Base-by-base conservation (phyloP, 53 echinoderm and acorn worm genomes). In the Holothuria leucospilota region DNA sequence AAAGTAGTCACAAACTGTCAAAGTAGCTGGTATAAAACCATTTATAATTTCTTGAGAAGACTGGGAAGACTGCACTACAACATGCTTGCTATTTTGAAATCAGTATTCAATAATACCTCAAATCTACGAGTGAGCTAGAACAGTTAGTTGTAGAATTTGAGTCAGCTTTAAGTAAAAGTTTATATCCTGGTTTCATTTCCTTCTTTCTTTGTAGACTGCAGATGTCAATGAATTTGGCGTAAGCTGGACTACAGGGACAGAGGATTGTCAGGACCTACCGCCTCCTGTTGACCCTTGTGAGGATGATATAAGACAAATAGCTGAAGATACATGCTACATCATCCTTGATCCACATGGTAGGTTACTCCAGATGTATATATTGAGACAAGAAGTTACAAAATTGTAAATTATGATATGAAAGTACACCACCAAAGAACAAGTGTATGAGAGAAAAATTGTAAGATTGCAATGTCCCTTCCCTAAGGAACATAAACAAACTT, bases 171-270 rank as follows among this genome's bases (percentile, higher is more conserved):
- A 9, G 27, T 0, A 1, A 63, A 63, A 16, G 27, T 5, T 6
- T 2, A 29, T 16, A 6, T 68, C 24, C n/a, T 68, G 68, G 14
- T 28, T 34, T 34, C n/a, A 14, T 68, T 68, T 28, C 26, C 34
- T 23, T 72, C 14, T 72, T 39, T 5, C 21, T 18, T 56, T 56
- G 13, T 66, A 91, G 91, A 77, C 82, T 58, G 26, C 75, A 4
- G 60, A 87, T 56, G 79, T 56, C 1, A 81, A 70, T 60, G 87
- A 90, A 29, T 90, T 93, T 87, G 93, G 93, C 13, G 71, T 87
- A 59, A 90, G 93, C 60, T 93, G 93, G 93, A 68, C 68, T 58
- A 69, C 63, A 74, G 65, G 68, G 5, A 26, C 77, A 23, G 38
- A 69, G 23, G 39, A 77, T 11, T 91, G 89, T 63, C 72, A 85